Conservation (phyloP, 2,797 vertebrate genomes). For the Bradypodion pumilum region DNA sequence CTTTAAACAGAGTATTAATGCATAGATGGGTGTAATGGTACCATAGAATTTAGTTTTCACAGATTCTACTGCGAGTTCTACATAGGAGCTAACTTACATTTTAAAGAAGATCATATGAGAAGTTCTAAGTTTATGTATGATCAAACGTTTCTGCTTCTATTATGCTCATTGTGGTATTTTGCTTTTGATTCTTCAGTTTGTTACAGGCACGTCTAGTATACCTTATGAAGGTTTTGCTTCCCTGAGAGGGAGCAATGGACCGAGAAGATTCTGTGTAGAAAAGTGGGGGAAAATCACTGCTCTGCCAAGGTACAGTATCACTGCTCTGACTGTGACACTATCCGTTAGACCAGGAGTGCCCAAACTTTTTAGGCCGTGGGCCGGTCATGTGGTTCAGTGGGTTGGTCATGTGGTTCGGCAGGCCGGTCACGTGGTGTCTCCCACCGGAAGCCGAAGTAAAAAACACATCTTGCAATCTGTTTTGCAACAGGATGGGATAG, state of each 20-base stretch:
- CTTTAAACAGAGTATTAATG: neutral
- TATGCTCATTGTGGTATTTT: neutral
- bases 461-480: no score
- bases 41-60: neutral
- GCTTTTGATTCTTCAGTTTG: conserved; percentile 81
- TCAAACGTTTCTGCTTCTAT: neutral
- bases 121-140: neutral
- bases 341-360: no score
- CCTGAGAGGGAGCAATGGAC: conserved; percentile 94
- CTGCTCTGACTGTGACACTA: neutral
- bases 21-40: no score
- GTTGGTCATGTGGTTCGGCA: no score
- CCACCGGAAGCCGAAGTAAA: no score
- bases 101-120: neutral
- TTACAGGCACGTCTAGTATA: conserved; percentile 96
- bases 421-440: no score
- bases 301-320: conserved; percentile 86
- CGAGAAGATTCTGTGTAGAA: conserved; percentile 95
- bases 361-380: no score
- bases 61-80: neutral
- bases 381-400: no score
- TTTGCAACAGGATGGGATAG: no score
- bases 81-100: neutral
- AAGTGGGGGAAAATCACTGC: conserved; percentile 98
- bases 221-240: conserved; percentile 97